Base-by-base conservation (phyloP, 2,797 vertebrate genomes). In the Semotilus atromaculatus region DNA sequence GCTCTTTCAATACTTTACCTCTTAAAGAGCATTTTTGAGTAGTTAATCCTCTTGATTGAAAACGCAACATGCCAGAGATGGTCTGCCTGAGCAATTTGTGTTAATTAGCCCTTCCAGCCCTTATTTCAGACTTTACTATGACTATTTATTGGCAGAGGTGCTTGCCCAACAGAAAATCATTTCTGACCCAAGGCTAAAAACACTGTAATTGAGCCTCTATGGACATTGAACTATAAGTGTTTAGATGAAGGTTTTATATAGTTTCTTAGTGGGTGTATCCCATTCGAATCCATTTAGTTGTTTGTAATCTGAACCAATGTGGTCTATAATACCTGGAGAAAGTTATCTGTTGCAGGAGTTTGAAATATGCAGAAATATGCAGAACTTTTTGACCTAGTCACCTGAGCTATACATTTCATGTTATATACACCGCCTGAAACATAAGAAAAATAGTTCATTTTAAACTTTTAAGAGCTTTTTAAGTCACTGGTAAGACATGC, bases 31-130 rank as follows among this genome's bases (percentile, higher is more conserved):
- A 70, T 80, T 74, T 72, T 58, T 77, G 64, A 73, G 80, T 53
- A 38, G 66, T 84, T 85, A 87, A 87, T 89, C 85, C 38, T 75
- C 51, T 81, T 81, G 71, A 85, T 84, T 89, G 67, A 81, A 87
- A 86, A 83, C 48, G 31, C 60, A 70, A 81, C 55, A 51, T 26
- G 45, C 34, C 45, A 60, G 36, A 48, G 74, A 72, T 66, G 34
- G 38, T 82, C 58, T 75, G 53, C n/a, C 36, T 16, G 66, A 84
- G 80, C 70, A 80, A 71, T 84, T 79, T 79, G 73, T 74, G 62
- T 62, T 80, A 85, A 83, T 38, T 58, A 85, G 75, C 66, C 66
- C 73, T 81, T 26, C 26, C 77, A 80, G 72, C 53, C 82, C 21
- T 66, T 11, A 11, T 55, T 53, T 67, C 34, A 36, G 40, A 16